phyloP scores from a whole-genome alignment of 1,140 invertebrate species.

The Aphaenogaster ashmeadi region DNA sequence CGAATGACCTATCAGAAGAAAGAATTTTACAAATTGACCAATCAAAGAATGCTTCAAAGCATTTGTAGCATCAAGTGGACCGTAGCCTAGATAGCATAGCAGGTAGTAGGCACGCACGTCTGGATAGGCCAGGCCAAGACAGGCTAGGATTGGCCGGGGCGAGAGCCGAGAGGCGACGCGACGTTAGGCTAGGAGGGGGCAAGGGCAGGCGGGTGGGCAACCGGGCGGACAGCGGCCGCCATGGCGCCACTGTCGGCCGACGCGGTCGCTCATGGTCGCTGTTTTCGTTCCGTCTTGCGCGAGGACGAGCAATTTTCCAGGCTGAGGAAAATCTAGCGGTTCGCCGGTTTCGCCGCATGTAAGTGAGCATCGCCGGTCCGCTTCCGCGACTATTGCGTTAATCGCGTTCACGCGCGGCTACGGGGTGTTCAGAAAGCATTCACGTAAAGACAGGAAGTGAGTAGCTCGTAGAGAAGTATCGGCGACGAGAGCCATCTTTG shows the following conservation, averaged over 20 bases:
- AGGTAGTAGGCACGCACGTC: too few species aligned
- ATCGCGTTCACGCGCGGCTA: slow-evolving; percentile 44
- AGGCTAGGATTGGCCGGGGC: too few species aligned
- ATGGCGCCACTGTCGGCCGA: slow-evolving; percentile 80
- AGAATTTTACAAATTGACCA: too few species aligned
- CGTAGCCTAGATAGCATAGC: too few species aligned
- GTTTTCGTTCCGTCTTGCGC: slow-evolving; percentile 79
- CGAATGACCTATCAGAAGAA: too few species aligned
- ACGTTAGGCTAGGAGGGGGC: too few species aligned
- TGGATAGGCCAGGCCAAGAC: too few species aligned
- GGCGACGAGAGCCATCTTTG: slow-evolving; percentile 84
- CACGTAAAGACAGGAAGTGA: slow-evolving; percentile 80
- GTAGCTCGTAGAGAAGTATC: slow-evolving; percentile 71
- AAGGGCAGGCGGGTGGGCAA: background rate
- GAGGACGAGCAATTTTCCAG: slow-evolving; percentile 74
- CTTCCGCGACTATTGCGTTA: background rate
- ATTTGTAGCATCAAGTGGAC: too few species aligned
- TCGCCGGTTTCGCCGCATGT: slow-evolving; percentile 68
- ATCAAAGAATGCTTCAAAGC: too few species aligned
- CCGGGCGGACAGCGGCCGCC: slow-evolving; percentile 44
- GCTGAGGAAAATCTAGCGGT: slow-evolving; percentile 62
- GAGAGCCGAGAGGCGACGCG: too few species aligned
- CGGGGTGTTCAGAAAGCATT: slow-evolving; percentile 80
- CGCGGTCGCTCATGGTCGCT: slow-evolving; percentile 76
- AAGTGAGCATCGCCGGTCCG: slow-evolving; percentile 67